Evolutionary conservation across 2,797 vertebrate species (phyloP).

Genomic region (Poecilia wingei): DNA sequence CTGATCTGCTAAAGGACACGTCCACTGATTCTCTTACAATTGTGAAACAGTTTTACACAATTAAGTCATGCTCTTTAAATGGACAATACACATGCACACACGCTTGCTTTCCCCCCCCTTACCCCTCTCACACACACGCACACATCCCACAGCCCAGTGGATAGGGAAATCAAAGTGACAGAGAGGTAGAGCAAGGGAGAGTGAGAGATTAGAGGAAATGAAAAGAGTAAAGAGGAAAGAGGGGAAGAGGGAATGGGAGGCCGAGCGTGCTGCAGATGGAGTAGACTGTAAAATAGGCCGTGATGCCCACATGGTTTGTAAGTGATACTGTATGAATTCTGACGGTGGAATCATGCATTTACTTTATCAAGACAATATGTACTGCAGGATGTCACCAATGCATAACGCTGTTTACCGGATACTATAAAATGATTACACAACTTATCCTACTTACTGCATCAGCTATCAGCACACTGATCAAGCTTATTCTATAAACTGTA

Average conservation of each 20-base stretch:
- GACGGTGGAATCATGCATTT: constrained; percentile 24
- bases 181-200: constrained; percentile 73
- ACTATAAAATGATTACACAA: not conserved
- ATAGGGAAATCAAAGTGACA: constrained; percentile 87
- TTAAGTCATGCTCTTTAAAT: constrained; percentile 74
- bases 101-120: constrained; percentile 1
- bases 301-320: constrained; percentile 53
- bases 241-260: constrained; percentile 73
- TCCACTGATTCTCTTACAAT: constrained; percentile 67
- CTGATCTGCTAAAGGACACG: constrained; percentile 65
- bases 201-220: constrained; percentile 84
- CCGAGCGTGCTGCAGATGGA: constrained; percentile 69
- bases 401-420: constrained; percentile 8
- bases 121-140: constrained; percentile 23
- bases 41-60: constrained; percentile 72
- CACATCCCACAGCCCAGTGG: constrained; percentile 78
- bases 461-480: not conserved
- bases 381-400: constrained; percentile 14
- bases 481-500: not conserved
- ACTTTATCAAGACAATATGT: constrained; percentile 4
- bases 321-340: constrained; percentile 56
- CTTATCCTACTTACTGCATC: not conserved
- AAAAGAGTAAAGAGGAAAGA: constrained; percentile 84
- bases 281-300: constrained; percentile 74
- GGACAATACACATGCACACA: constrained; percentile 52